A percentile compares a stretch with the other conserved stretches of the same genome.
phyloP scores from a whole-genome alignment of 1,140 invertebrate species.

The Lepidurus apus region DNA sequence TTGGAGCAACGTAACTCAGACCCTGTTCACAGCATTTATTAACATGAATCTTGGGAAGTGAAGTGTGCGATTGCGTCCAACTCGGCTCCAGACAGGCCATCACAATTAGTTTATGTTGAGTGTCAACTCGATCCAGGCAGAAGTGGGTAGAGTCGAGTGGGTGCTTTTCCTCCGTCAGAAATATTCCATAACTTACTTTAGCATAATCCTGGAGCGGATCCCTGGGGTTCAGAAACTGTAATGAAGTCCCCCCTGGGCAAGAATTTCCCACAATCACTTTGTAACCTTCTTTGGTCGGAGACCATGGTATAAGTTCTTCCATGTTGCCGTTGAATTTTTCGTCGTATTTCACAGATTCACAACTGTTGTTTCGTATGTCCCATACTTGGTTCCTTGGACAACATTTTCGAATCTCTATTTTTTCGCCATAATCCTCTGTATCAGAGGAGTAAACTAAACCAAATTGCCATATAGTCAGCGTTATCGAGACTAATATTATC shows the following conservation, averaged over 20 bases:
- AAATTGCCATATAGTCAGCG: too few species aligned
- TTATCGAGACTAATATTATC: too few species aligned
- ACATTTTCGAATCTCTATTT: neutral
- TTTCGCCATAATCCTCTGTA: too few species aligned
- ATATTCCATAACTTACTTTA: neutral
- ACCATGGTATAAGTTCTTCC: neutral
- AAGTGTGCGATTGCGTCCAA: neutral
- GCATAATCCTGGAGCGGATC: neutral
- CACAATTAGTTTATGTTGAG: neutral
- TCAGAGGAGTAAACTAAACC: too few species aligned
- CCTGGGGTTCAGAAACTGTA: neutral
- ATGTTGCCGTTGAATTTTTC: neutral
- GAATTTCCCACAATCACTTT: neutral
- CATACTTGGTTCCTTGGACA: neutral
- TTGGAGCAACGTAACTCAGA: neutral
- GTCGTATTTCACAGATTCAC: neutral
- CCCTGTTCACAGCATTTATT: neutral
- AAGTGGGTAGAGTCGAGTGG: neutral
- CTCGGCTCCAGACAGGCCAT: neutral
- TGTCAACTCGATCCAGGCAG: neutral
- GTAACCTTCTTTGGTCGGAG: neutral
- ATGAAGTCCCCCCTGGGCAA: neutral
- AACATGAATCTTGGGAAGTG: neutral
- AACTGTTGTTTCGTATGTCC: neutral
- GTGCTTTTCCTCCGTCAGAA: neutral